Percentiles rank a stretch among this genome's conserved stretches.
phyloP scores from a whole-genome alignment of 2,113 vertebrate species.

The Canis aureus region DNA sequence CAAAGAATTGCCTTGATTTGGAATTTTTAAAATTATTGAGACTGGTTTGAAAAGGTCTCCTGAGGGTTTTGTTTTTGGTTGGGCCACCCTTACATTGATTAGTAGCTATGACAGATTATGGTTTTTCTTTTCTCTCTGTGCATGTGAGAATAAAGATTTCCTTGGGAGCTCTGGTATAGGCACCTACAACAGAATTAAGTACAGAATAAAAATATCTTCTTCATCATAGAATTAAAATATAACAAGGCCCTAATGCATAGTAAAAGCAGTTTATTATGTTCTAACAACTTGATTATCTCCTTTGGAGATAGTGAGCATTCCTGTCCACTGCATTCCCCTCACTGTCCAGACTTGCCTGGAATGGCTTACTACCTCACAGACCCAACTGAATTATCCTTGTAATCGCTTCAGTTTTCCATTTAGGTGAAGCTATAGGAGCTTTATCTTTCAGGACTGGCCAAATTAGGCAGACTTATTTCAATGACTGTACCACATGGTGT shows the following conservation, averaged over 20 bases:
- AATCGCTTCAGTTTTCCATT: not conserved
- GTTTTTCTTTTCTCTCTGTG: conserved; percentile 31
- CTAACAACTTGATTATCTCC: conserved; percentile 51
- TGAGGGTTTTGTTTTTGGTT: not conserved
- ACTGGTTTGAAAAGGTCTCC: not conserved
- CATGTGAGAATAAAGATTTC: conserved; percentile 28
- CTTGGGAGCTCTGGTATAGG: not conserved
- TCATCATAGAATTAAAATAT: conserved; percentile 18
- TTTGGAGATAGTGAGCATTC: not conserved
- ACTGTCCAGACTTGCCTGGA: not conserved
- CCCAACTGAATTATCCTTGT: not conserved
- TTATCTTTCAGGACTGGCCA: not conserved
- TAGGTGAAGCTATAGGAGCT: not conserved
- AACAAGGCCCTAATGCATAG: conserved; percentile 30
- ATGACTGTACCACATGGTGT: not conserved
- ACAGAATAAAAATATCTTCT: conserved; percentile 48
- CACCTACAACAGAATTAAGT: conserved; percentile 52
- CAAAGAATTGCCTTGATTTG: conserved; percentile 24
- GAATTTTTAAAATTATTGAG: not conserved
- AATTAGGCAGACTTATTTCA: conserved; percentile 45
- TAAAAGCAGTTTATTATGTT: conserved; percentile 57
- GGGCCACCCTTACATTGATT: not conserved
- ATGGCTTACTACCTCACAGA: not conserved
- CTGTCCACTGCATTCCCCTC: not conserved
- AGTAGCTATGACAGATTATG: not conserved